Conservation (phyloP, 2,113 vertebrate species). For the Capreolus pygargus region DNA sequence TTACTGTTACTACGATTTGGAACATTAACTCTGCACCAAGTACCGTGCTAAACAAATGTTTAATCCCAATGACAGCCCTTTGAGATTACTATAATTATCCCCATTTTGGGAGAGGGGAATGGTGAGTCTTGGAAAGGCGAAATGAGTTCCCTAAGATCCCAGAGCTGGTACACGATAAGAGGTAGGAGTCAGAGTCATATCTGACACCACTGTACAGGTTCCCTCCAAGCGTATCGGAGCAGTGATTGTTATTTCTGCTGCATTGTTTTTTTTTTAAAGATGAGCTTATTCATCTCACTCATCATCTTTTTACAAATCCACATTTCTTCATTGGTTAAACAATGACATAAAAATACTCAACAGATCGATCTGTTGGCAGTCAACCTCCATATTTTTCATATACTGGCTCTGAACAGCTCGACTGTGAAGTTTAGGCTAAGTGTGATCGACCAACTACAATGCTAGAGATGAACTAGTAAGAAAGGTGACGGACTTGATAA, state of each 20-base stretch:
- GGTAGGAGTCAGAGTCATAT: background rate
- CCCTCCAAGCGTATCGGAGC: background rate
- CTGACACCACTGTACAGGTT: background rate
- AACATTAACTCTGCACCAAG: background rate
- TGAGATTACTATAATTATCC: background rate
- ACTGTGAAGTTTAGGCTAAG: background rate
- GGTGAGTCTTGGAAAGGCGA: background rate
- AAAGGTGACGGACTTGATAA: slow-evolving; percentile 26
- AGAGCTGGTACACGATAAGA: background rate
- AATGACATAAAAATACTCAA: background rate
- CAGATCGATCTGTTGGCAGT: background rate
- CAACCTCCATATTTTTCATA: background rate
- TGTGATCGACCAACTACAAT: background rate
- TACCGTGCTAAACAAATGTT: background rate
- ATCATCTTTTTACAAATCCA: background rate
- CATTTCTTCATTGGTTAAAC: background rate
- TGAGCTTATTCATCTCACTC: background rate
- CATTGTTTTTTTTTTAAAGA: background rate
- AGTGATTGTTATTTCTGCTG: background rate
- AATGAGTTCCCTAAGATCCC: background rate
- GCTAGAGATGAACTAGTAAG: background rate
- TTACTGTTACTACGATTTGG: background rate
- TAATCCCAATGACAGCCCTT: background rate
- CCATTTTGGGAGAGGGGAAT: background rate
- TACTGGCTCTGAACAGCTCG: background rate